A percentile compares a stretch with the other conserved stretches of the same genome.
phyloP scores from a whole-genome alignment of 2,888 invertebrate genomes.

The Cataglyphis livida region DNA sequence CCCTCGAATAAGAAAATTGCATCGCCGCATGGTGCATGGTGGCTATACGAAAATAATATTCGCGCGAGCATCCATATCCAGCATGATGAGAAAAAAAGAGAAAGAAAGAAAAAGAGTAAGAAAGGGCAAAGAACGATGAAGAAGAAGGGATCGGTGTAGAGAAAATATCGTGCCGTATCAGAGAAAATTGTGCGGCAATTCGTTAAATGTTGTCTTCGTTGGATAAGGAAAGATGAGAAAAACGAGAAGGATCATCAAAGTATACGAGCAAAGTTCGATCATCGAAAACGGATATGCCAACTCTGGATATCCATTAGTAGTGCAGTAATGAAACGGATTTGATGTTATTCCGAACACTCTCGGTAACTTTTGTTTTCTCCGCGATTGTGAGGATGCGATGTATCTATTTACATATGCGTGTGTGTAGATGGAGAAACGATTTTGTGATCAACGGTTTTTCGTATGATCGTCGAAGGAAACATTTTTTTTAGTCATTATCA shows the following conservation, averaged over 20 bases:
- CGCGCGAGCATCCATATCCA: conserved; percentile 32
- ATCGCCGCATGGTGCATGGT: conserved; percentile 22
- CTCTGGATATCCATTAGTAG: conserved; percentile 23
- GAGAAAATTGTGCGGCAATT: conserved; percentile 6
- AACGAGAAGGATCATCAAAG: conserved; percentile 9
- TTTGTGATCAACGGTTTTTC: neutral
- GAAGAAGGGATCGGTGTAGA: neutral
- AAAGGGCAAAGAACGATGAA: neutral
- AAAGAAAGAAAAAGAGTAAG: neutral
- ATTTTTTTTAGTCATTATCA: conserved; percentile 2
- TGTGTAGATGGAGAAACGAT: neutral
- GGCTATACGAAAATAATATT: conserved; percentile 32
- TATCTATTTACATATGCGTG: neutral
- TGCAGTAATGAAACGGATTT: conserved; percentile 22
- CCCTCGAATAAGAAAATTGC: conserved; percentile 79
- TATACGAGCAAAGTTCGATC: neutral
- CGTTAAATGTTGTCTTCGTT: neutral
- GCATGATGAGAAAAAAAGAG: neutral
- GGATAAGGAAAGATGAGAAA: neutral
- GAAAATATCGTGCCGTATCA: neutral
- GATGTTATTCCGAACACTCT: conserved; percentile 4
- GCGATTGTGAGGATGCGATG: neutral
- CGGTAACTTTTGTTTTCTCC: conserved; percentile 25
- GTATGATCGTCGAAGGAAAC: neutral
- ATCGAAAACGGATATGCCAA: conserved; percentile 6